phyloP scores from a whole-genome alignment of 2,888 invertebrate species.

The Hylaea fasciaria region DNA sequence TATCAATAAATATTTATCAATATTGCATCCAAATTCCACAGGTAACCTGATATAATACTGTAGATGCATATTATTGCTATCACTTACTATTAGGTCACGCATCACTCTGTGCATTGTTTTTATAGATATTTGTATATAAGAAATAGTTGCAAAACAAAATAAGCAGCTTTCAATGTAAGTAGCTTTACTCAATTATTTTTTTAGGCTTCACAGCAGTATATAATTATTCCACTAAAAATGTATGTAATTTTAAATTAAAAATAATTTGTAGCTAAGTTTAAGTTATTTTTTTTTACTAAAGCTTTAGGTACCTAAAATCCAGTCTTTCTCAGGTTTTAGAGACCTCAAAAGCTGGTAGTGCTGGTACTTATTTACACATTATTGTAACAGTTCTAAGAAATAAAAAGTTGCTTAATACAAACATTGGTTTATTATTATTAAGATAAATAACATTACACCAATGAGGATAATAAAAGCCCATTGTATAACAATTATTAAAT shows the following conservation, averaged over 20 bases:
- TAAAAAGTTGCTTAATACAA: conserved; percentile 47
- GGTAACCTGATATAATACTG: conserved; percentile 15
- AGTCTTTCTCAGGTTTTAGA: conserved; percentile 38
- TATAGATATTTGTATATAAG: conserved; percentile 27
- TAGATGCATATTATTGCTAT: conserved; percentile 3
- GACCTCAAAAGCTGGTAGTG: conserved; percentile 48
- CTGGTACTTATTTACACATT: conserved; percentile 52
- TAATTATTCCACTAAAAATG: conserved; percentile 17
- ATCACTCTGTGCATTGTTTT: conserved; percentile 10
- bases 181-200: conserved; percentile 13
- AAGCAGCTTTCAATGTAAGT: conserved; percentile 27
- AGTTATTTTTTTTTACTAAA: conserved; percentile 35
- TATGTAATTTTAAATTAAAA: background rate
- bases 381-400: conserved; percentile 44
- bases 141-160: conserved; percentile 2
- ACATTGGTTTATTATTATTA: background rate
- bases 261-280: conserved; percentile 11
- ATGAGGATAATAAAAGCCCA: too few relatives aligned
- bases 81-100: conserved; percentile 4
- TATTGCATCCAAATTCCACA: conserved; percentile 19
- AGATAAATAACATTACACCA: background rate
- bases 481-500: too few relatives aligned
- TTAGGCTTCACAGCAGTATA: conserved; percentile 1
- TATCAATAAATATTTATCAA: conserved; percentile 15
- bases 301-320: too few relatives aligned